Evolutionary conservation across 2,797 vertebrate species (phyloP).

Genomic region (Phrynocephalus vlangalii): DNA sequence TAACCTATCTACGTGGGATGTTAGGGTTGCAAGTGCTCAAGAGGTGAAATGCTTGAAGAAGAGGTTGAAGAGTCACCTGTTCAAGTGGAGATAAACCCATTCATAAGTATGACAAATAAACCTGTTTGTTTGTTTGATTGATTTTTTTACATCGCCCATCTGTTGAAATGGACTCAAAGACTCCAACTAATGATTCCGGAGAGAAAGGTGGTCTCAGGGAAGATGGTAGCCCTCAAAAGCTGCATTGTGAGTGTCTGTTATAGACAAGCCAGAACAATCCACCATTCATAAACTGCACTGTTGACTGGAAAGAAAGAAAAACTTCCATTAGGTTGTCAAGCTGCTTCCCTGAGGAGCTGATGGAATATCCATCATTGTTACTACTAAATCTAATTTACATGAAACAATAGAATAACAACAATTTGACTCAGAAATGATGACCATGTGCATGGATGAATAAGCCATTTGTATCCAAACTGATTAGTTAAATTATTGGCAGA

Average conservation of each 20-base stretch:
- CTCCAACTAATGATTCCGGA: no score
- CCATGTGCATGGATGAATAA: conserved; percentile 33
- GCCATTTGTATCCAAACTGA: conserved; percentile 23
- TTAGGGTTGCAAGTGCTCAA: no score
- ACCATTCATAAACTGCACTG: background rate
- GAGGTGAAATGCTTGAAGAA: no score
- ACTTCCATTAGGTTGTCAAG: background rate
- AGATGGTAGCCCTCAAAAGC: no score
- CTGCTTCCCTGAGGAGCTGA: conserved; percentile 15
- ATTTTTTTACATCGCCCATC: no score
- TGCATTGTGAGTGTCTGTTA: background rate
- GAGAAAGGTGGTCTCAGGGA: no score
- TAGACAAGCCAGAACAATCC: background rate
- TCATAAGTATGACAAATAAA: no score
- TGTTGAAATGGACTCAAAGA: no score
- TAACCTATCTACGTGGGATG: no score
- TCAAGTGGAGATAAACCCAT: no score
- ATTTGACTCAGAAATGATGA: background rate
- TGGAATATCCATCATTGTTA: conserved; percentile 14
- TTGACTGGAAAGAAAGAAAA: background rate
- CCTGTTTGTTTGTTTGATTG: no score
- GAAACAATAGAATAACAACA: conserved; percentile 32
- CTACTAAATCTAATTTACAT: conserved; percentile 20
- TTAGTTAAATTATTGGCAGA: conserved; percentile 37
- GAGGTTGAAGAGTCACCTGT: no score